Evolutionary conservation across 1,140 invertebrate species (phyloP).

Genomic region (Drosophila parabipectinata): DNA sequence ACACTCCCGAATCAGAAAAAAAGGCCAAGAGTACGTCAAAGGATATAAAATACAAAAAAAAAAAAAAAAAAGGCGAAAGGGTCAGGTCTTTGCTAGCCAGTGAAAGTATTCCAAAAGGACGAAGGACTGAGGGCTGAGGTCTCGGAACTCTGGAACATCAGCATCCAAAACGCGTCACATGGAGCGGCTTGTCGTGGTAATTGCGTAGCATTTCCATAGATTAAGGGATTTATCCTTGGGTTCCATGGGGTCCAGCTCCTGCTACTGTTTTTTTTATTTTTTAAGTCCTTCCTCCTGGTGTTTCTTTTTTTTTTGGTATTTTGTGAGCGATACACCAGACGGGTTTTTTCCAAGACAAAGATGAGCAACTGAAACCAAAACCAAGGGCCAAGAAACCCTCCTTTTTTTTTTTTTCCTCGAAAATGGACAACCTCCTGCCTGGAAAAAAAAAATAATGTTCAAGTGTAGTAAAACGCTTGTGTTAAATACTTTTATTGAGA

Average conservation of each 20-base stretch:
- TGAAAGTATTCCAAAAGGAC: slow-evolving; percentile 14
- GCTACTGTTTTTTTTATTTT: slow-evolving; percentile 6
- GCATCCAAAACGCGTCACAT: slow-evolving; percentile 59
- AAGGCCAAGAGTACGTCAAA: slow-evolving; percentile 17
- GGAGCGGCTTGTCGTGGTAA: slow-evolving; percentile 77
- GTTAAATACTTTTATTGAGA: slow-evolving; percentile 84
- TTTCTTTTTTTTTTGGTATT: background rate
- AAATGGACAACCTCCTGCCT: slow-evolving; percentile 21
- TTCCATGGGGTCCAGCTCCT: slow-evolving; percentile 15
- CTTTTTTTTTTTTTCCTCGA: slow-evolving; percentile 2
- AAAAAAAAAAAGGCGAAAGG: slow-evolving; percentile 48
- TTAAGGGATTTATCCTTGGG: slow-evolving; percentile 76
- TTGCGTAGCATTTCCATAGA: slow-evolving; percentile 84
- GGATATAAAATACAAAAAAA: slow-evolving; percentile 26
- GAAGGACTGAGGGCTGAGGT: background rate
- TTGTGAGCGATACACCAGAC: slow-evolving; percentile 52
- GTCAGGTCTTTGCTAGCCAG: slow-evolving; percentile 50
- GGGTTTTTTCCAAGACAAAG: slow-evolving; percentile 39
- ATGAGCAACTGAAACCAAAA: slow-evolving; percentile 51
- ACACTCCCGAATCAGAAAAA: slow-evolving; percentile 58
- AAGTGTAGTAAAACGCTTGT: slow-evolving; percentile 83
- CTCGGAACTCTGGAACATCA: slow-evolving; percentile 7
- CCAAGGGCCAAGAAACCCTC: slow-evolving; percentile 31
- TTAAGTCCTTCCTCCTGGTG: slow-evolving; percentile 20
- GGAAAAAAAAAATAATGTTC: slow-evolving; percentile 70